Conservation (phyloP, 2,797 vertebrate species). For the Catamblyrhynchus diadema region DNA sequence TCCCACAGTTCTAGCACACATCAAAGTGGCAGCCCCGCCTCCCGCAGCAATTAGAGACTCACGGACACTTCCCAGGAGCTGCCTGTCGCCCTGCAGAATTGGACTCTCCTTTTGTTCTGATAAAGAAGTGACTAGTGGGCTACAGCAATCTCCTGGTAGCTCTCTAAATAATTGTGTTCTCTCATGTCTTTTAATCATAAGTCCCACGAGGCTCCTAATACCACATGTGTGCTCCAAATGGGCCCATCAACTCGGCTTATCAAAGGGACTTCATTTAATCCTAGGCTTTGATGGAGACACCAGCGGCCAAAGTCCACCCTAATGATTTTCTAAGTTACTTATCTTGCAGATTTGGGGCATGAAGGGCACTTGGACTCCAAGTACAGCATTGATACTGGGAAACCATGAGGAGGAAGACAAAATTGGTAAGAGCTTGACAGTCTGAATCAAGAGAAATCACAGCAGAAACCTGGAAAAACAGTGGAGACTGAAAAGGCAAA, state of each 20-base stretch:
- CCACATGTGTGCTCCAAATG: conserved; percentile 1
- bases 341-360: conserved; percentile 18
- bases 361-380: conserved; percentile 15
- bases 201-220: neutral
- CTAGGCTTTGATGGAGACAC: conserved; percentile 29
- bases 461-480: neutral
- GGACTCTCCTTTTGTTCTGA: neutral
- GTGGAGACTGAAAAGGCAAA: neutral
- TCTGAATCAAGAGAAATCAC: neutral
- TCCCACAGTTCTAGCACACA: neutral
- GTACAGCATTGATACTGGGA: neutral
- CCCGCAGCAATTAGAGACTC: neutral
- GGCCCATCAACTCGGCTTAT: conserved; percentile 45
- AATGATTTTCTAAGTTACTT: conserved; percentile 45
- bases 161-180: conserved; percentile 33
- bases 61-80: neutral
- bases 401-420: neutral
- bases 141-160: neutral
- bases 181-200: conserved; percentile 17
- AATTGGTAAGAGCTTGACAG: neutral
- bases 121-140: neutral
- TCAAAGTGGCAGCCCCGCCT: fast-evolving
- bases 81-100: neutral
- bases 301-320: neutral
- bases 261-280: conserved; percentile 54